Evolutionary conservation across 2,888 invertebrate genomes (phyloP), one percentile per base, ranked within the genome.

Genomic region (Pandemis corylana): DNA sequence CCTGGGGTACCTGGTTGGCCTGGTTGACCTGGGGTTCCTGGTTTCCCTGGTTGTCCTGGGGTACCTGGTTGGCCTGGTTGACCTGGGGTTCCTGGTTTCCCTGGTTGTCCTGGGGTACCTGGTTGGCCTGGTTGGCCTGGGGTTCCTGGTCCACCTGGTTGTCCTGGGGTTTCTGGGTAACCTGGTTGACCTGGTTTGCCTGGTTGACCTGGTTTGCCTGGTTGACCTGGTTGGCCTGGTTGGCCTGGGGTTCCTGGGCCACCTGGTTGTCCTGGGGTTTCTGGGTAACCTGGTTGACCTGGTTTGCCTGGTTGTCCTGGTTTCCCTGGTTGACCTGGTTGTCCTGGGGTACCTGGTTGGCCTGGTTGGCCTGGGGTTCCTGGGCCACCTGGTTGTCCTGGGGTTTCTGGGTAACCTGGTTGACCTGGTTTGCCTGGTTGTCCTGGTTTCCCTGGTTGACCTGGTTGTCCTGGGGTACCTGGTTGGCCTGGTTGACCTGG

Each of bases 81-180:
- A 0, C 20, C 64, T 44, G 64, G 44, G 4, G 5, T 0, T 7
- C 42, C 62, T 42, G 62, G 62, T 1, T 64, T 2, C 5, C 10
- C 64, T 15, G 63, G 63, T 10, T 41, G 7, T 44, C 44, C 63
- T 63, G 42, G 63, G 0, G 13, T 13, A n/a, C 63, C 44, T 15
- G 63, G 63, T n/a, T n/a, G n/a, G n/a, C 64, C 64, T 28, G 46
- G 65, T 3, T 28, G 13, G 0, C 65, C 65, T 36, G 65, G 65
- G 13, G 7, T 0, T 0, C 36, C 65, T 49, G 65, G 65, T 3
- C 13, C 3, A 0, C 28, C 65, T n/a, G 65, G 46, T 6, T 28
- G 28, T 3, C 28, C 65, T 49, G 65, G 65, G 65, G 65, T 2
- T 28, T 12, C 65, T 49, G 65, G 65, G 13, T 12, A 0, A 0